Base-by-base conservation (phyloP, 2,113 vertebrate genomes). In the Oncorhynchus masou region DNA sequence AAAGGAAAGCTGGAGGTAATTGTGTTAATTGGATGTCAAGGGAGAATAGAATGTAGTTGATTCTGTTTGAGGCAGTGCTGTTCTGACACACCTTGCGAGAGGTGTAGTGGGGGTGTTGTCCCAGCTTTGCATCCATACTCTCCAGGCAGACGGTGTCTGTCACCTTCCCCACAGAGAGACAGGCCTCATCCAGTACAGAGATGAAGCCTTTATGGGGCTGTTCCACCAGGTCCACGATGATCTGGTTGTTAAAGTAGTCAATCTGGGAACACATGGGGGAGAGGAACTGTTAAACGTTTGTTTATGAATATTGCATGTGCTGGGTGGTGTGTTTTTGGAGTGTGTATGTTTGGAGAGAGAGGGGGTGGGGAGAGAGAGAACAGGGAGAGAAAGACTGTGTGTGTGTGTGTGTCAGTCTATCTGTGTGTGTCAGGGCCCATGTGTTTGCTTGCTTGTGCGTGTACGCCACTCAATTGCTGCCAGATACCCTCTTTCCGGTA, bases 141-240 rank as follows among this genome's bases (percentile, higher is more conserved):
- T 95, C 93, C 76, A 99, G 91, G 81, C 96, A 96, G 77, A 97
- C 90, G 0, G 91, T 85, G 84, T 99, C 96, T 0, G 96, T 99
- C 84, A 98, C 86, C 0, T 93, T 92, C 0, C 96, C 97, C 0
- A 84, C 97, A 0, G 90, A 93, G 71, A 96, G 91, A 66, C 96
- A 97, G 0, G 97, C 97, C 68, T 99, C 96, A 0, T 98, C 97
- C 87, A 98, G 82, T 71, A 98, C 90, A 0, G 97, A 95, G 81
- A 97, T 92, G 85, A 99, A 91, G 12, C 96, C 97, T 2, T 94
- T 94, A 84, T 96, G 96, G 0, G 93, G 88, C 85, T 95, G 94
- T 81, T 98, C 97, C 85, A 98, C 96, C 5, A 99, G 93, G 22
- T 97, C 96, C 51, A 98, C 96, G 0, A 99, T 99, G 91, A 95